A percentile compares a stretch with the other conserved stretches of the same genome.
Evolutionary conservation across 2,888 invertebrate species (phyloP).

Genomic region (Cremastinae sp.): DNA sequence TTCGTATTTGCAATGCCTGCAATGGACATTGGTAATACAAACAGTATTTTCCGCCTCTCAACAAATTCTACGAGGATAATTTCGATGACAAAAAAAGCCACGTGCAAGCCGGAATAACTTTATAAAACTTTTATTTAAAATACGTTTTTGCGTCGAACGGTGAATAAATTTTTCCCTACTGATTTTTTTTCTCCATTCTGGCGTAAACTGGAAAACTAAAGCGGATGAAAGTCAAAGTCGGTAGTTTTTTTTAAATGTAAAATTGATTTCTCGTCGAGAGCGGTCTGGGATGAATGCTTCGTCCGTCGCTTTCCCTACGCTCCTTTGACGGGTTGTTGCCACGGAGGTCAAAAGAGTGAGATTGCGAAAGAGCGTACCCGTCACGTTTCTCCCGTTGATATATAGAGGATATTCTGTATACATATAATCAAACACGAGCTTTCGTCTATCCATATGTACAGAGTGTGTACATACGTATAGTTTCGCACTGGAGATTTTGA

Average conservation of each 20-base stretch:
- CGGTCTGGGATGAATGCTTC: constrained; percentile 41
- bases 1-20: too few relatives aligned
- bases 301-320: constrained; percentile 30
- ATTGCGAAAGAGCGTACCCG: constrained; percentile 50
- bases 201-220: constrained; percentile 17
- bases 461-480: constrained; percentile 4
- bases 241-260: constrained; percentile 40
- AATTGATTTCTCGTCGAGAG: constrained; percentile 58
- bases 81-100: too few relatives aligned
- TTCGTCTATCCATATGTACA: neutral
- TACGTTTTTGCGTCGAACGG: neutral
- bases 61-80: too few relatives aligned
- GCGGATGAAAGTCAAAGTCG: constrained; percentile 27
- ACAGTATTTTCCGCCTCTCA: too few relatives aligned
- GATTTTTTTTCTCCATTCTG: constrained; percentile 7
- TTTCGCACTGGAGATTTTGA: constrained; percentile 26
- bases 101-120: too few relatives aligned
- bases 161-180: neutral
- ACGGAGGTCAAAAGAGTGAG: constrained; percentile 57
- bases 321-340: constrained; percentile 54
- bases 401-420: constrained; percentile 8
- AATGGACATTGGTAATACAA: too few relatives aligned
- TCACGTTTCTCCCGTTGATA: constrained; percentile 25
- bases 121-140: too few relatives aligned
- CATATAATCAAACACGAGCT: constrained; percentile 12